phyloP scores from a whole-genome alignment of 2,888 invertebrate genomes.

The Tenthredo livida region DNA sequence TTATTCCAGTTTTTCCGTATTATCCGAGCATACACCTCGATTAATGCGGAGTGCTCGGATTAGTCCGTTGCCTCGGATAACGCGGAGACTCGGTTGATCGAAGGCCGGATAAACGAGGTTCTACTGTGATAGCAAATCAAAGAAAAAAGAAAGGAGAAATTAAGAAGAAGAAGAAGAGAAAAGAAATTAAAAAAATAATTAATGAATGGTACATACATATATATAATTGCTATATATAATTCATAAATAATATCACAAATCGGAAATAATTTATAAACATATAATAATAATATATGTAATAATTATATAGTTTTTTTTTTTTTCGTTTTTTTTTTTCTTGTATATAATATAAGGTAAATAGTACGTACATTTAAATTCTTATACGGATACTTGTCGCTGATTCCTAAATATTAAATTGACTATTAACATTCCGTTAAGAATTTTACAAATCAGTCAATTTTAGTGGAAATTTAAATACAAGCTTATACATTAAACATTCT shows the following conservation, averaged over 20 bases:
- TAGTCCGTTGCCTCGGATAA: no score
- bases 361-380: constrained; percentile 45
- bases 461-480: constrained; percentile 60
- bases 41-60: no score
- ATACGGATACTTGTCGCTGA: constrained; percentile 48
- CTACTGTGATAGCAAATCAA: not conserved
- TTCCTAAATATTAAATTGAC: constrained; percentile 43
- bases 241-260: constrained; percentile 68
- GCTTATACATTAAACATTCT: constrained; percentile 35
- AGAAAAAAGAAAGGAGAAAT: not conserved
- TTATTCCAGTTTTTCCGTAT: no score
- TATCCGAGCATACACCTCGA: no score
- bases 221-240: not conserved
- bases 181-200: constrained; percentile 51
- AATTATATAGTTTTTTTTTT: not conserved
- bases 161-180: not conserved
- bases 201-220: constrained; percentile 11
- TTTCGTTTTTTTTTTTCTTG: not conserved
- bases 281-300: constrained; percentile 29
- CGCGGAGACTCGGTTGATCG: no score
- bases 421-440: constrained; percentile 73
- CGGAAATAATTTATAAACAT: constrained; percentile 22
- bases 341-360: constrained; percentile 42
- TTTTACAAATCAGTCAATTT: constrained; percentile 76
- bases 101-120: no score